Conservation (phyloP, 2,888 invertebrate species). For the Polymixis flavicincta region DNA sequence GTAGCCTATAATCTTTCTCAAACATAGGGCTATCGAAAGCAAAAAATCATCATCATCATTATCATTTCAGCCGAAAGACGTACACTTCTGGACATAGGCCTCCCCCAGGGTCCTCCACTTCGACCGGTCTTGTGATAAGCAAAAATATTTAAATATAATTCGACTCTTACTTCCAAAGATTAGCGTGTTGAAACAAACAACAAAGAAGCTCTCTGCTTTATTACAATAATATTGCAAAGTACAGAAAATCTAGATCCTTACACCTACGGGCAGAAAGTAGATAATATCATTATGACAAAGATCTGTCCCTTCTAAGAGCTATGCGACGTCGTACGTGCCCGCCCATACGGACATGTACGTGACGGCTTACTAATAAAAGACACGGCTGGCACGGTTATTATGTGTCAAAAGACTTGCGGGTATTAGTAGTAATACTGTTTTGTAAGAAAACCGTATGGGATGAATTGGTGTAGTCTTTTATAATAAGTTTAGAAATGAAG, state of each 20-base stretch:
- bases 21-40: not conserved
- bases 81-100: no score
- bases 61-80: no score
- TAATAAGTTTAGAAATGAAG: not conserved
- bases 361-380: not conserved
- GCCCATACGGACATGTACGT: not conserved
- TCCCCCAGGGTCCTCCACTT: no score
- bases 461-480: not conserved
- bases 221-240: no score
- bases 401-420: not conserved
- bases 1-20: not conserved
- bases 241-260: not conserved
- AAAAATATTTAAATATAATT: no score
- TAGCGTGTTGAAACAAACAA: not conserved
- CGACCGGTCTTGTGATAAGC: no score
- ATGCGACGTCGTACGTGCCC: not conserved
- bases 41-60: no score
- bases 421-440: not conserved
- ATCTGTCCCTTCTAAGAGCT: not conserved
- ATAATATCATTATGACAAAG: slow-evolving; percentile 8
- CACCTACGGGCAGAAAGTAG: not conserved
- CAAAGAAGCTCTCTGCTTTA: no score
- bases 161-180: no score
- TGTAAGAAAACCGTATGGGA: not conserved
- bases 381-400: not conserved